Evolutionary conservation across 2,113 vertebrate genomes (phyloP).

Genomic region (Hiodon alosoides): DNA sequence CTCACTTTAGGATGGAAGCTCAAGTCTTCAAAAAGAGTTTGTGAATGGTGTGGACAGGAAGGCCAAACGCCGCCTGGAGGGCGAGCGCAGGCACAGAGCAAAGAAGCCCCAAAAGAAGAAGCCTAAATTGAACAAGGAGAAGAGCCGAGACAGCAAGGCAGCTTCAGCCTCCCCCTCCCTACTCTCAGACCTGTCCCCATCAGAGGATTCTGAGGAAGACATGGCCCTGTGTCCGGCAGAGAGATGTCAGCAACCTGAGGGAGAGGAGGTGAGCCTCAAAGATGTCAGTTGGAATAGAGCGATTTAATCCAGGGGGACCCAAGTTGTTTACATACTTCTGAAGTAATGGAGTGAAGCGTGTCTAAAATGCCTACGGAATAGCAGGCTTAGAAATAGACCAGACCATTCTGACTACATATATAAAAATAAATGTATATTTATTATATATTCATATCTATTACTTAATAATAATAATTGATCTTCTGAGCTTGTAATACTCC

Average conservation of each 20-base stretch:
- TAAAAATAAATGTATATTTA: not conserved
- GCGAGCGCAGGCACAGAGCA: constrained; percentile 58
- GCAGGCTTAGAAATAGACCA: not conserved
- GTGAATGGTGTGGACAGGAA: constrained; percentile 67
- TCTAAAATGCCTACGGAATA: too few relatives aligned
- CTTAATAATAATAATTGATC: too few relatives aligned
- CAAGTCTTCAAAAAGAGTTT: constrained; percentile 66
- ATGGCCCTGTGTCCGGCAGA: constrained; percentile 87
- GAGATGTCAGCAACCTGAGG: constrained; percentile 89
- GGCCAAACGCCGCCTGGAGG: constrained; percentile 77
- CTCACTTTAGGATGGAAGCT: constrained; percentile 57
- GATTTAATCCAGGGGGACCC: too few relatives aligned
- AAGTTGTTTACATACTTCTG: too few relatives aligned
- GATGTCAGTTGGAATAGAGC: not conserved
- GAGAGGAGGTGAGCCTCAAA: constrained; percentile 79
- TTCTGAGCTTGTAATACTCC: not conserved
- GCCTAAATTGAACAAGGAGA: constrained; percentile 67
- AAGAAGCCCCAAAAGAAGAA: constrained; percentile 82
- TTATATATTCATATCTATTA: not conserved
- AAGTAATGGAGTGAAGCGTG: too few relatives aligned
- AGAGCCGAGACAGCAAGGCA: constrained; percentile 55
- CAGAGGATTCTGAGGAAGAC: constrained; percentile 89
- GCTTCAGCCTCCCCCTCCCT: constrained; percentile 37
- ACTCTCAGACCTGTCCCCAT: constrained; percentile 69
- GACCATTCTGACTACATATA: not conserved